Percentiles rank a stretch among this genome's conserved stretches.
Conservation (phyloP, 2,113 vertebrate genomes). For the Elaphurus davidianus region DNA sequence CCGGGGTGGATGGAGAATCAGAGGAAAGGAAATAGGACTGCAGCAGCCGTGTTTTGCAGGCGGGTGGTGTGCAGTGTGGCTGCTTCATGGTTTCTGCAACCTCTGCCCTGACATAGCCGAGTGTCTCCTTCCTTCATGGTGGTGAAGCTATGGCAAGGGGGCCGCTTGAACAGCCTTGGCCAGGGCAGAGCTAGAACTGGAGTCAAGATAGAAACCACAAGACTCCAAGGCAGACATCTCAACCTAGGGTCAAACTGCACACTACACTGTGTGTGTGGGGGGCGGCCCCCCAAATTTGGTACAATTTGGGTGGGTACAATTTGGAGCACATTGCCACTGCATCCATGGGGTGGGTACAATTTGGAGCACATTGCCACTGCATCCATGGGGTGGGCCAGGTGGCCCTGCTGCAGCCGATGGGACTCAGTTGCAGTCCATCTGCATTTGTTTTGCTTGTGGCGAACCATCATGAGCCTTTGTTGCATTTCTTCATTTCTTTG, state of each 20-base stretch:
- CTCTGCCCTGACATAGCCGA: fast-evolving
- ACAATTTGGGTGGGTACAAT: not conserved
- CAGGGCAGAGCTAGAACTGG: not conserved
- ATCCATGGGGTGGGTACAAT: not conserved
- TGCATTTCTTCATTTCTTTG: not conserved
- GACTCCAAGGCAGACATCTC: not conserved
- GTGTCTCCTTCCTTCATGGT: not conserved
- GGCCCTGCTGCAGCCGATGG: not conserved
- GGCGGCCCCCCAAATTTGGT: not conserved
- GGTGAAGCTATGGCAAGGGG: not conserved
- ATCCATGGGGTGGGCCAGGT: not conserved
- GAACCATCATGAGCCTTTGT: not conserved
- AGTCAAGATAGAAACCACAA: not conserved
- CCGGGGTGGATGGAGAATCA: not conserved
- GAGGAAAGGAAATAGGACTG: not conserved
- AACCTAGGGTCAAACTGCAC: not conserved
- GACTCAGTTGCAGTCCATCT: not conserved
- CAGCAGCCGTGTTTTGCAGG: not conserved
- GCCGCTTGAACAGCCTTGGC: not conserved
- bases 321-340: not conserved
- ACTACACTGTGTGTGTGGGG: not conserved
- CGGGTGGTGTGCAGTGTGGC: not conserved
- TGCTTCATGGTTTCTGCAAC: not conserved
- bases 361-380: not conserved
- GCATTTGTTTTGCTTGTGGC: not conserved